Conservation (phyloP, 2,888 invertebrate species). For the Drosophila stalkeri region DNA sequence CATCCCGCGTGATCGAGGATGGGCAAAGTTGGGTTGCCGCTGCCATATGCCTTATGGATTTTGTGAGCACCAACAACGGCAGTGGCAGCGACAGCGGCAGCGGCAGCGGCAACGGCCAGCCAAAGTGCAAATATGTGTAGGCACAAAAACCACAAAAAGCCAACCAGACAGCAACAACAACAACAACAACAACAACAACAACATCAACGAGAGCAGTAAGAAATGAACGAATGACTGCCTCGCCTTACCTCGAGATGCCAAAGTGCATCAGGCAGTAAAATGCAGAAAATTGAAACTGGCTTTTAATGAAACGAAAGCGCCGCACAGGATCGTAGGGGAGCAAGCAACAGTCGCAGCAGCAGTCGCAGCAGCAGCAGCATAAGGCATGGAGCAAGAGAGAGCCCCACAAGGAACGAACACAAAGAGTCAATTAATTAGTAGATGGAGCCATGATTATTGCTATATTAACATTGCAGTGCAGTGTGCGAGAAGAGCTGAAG, state of each 20-base stretch:
- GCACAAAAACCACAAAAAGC: conserved; percentile 41
- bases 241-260: conserved; percentile 75
- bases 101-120: conserved; percentile 15
- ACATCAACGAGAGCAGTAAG: neutral
- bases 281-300: conserved; percentile 83
- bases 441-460: conserved; percentile 85
- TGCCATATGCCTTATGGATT: neutral
- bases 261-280: conserved; percentile 83
- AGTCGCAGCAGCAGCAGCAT: neutral
- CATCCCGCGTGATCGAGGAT: conserved; percentile 1
- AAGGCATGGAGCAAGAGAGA: neutral
- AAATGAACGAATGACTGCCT: conserved; percentile 46
- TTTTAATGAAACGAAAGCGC: conserved; percentile 81
- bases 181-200: conserved; percentile 5
- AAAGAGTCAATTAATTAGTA: conserved; percentile 86
- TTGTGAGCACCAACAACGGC: conserved; percentile 11
- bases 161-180: conserved; percentile 13
- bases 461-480: conserved; percentile 77
- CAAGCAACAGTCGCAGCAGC: conserved; percentile 2
- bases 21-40: neutral
- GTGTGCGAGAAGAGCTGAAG: conserved; percentile 6
- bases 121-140: conserved; percentile 77
- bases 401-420: conserved; percentile 71
- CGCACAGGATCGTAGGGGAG: conserved; percentile 48
- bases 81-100: neutral